Evolutionary conservation across 1,140 invertebrate species (phyloP).

Genomic region (Diorhabda carinulata): DNA sequence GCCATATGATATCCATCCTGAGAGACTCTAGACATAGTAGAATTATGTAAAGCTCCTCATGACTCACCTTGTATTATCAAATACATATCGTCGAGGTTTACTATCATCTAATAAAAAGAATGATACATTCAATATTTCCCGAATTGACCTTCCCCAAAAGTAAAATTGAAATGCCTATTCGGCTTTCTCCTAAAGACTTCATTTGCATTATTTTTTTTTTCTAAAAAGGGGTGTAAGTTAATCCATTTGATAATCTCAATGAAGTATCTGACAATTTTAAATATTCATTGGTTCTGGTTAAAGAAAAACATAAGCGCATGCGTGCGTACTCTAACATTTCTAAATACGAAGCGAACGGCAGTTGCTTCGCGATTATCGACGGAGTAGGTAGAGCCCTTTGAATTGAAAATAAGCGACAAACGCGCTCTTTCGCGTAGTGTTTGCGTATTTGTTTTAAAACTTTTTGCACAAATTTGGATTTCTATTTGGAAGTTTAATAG

Average conservation of each 20-base stretch:
- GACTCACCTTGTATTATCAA: too few relatives aligned
- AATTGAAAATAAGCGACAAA: background rate
- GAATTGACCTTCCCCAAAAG: too few relatives aligned
- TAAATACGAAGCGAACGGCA: conserved; percentile 21
- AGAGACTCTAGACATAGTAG: too few relatives aligned
- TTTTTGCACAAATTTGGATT: background rate
- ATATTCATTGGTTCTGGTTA: conserved; percentile 20
- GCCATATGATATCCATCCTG: too few relatives aligned
- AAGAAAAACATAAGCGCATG: conserved; percentile 26
- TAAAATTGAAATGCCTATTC: background rate
- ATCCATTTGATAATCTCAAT: conserved; percentile 12
- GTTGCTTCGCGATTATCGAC: conserved; percentile 27
- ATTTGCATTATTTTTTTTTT: conserved; percentile 2
- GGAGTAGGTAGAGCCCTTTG: conserved; percentile 10
- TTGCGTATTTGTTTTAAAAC: background rate
- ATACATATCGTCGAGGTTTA: too few relatives aligned
- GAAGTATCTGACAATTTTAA: conserved; percentile 19
- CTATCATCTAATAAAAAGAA: too few relatives aligned
- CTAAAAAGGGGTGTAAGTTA: conserved; percentile 6
- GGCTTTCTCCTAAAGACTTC: background rate
- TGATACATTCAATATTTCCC: too few relatives aligned
- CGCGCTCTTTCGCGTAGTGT: background rate
- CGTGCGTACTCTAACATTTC: conserved; percentile 20
- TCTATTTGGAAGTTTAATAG: background rate
- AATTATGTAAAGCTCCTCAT: too few relatives aligned